These are phyloP conservation scores for Polyodon spathula DNA, from an alignment of 2,113 vertebrate genomes.

Conservation along the genomic window DNA sequence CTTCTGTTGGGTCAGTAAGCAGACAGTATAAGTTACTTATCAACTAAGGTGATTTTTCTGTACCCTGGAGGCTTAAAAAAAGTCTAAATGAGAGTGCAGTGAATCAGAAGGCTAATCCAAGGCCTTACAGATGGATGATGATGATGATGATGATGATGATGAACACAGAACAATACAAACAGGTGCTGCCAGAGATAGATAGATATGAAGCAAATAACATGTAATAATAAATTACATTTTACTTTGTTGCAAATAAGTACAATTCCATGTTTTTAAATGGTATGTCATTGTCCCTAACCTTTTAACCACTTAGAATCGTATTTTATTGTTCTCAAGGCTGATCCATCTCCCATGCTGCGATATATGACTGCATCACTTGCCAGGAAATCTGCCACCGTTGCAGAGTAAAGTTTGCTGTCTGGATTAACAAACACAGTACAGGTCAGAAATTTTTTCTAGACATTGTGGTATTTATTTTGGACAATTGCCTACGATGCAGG, in stretches of 20 bases:
- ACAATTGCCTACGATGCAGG: slow-evolving; percentile 1
- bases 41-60: not conserved
- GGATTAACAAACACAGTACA: slow-evolving; percentile 25
- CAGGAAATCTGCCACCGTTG: slow-evolving; percentile 95
- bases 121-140: slow-evolving; percentile 18
- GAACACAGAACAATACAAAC: not conserved
- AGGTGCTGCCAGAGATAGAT: not conserved
- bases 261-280: slow-evolving; percentile 11
- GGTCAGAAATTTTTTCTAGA: slow-evolving; percentile 1
- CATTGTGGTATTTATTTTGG: slow-evolving; percentile 10
- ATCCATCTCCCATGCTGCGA: slow-evolving; percentile 95
- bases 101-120: slow-evolving; percentile 25
- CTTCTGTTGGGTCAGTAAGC: not conserved
- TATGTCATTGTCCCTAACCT: slow-evolving; percentile 62
- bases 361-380: slow-evolving; percentile 98
- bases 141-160: not conserved
- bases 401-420: slow-evolving; percentile 96
- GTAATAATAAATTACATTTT: not conserved
- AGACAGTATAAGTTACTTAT: not conserved
- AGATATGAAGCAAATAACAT: not conserved
- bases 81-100: slow-evolving; percentile 14
- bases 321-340: slow-evolving; percentile 92
- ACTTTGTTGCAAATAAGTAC: not conserved
- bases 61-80: slow-evolving; percentile 7
- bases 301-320: slow-evolving; percentile 99